Conservation (phyloP, 2,797 vertebrate species). For the Cygnus olor region DNA sequence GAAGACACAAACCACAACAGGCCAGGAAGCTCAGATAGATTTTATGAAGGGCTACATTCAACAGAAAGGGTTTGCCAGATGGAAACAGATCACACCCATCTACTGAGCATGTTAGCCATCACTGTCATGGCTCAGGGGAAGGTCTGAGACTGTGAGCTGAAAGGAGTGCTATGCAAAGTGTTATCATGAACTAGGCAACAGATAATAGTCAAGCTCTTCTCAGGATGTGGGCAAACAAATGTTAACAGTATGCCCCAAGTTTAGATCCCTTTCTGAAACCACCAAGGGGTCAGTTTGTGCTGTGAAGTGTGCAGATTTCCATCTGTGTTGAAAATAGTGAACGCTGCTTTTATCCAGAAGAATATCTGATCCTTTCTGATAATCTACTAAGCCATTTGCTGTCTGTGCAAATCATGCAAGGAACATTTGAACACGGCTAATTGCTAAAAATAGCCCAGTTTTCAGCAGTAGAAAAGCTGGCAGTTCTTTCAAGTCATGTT, state of each 20-base stretch:
- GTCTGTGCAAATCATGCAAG: not conserved
- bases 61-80: not conserved
- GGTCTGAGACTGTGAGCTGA: not conserved
- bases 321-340: not conserved
- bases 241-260: not conserved
- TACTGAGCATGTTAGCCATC: not conserved
- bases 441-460: conserved; percentile 36
- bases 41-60: not conserved
- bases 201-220: not conserved
- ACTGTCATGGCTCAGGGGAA: not conserved
- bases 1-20: not conserved
- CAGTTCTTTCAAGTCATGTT: conserved; percentile 26
- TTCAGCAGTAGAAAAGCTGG: conserved; percentile 42
- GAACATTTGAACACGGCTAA: conserved; percentile 31
- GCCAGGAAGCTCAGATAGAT: not conserved
- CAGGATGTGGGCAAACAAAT: not conserved
- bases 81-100: not conserved
- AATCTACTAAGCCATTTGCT: conserved; percentile 1
- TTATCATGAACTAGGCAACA: not conserved
- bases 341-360: not conserved
- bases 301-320: not conserved
- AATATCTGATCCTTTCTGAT: conserved; percentile 1
- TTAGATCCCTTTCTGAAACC: not conserved
- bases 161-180: not conserved
- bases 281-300: not conserved